A percentile compares a stretch with the other conserved stretches of the same genome.
These are phyloP conservation scores for Etheostoma perlongum DNA, from an alignment of 2,797 vertebrate genomes.

Conservation along the genomic window DNA sequence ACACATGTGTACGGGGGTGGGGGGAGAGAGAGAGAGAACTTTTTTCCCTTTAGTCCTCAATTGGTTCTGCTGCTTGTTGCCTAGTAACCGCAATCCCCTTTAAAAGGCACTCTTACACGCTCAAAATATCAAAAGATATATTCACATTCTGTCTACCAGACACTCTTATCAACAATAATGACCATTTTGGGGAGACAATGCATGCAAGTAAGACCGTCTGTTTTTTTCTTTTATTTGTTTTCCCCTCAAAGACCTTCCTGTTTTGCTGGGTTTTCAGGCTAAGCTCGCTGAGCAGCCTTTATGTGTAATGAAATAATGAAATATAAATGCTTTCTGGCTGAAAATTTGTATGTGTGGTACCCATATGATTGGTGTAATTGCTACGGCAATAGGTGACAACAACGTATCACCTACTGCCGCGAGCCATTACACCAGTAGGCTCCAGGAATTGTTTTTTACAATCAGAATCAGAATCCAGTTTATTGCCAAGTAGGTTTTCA, in stretches of 20 bases:
- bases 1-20: conserved; percentile 53
- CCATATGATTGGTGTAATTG: conserved; percentile 51
- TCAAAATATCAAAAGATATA: conserved; percentile 84
- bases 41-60: conserved; percentile 76
- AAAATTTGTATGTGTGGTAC: conserved; percentile 33
- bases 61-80: conserved; percentile 87
- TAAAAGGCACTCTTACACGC: conserved; percentile 80
- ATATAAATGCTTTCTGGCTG: conserved; percentile 70
- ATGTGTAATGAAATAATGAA: conserved; percentile 57
- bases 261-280: conserved; percentile 34
- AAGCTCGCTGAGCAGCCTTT: conserved; percentile 43
- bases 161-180: conserved; percentile 74
- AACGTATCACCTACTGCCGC: no score
- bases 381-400: conserved; percentile 27
- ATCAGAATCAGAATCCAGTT: no score
- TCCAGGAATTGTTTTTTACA: conserved; percentile 34
- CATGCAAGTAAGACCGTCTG: conserved; percentile 28
- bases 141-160: conserved; percentile 77
- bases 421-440: not conserved
- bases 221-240: conserved; percentile 11
- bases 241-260: conserved; percentile 24
- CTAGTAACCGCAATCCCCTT: conserved; percentile 84
- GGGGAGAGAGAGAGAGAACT: conserved; percentile 39
- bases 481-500: conserved; percentile 5
- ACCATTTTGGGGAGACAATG: conserved; percentile 72